Evolutionary conservation across 1,140 invertebrate genomes (phyloP).

Genomic region (Leptinotarsa undecemlineata): DNA sequence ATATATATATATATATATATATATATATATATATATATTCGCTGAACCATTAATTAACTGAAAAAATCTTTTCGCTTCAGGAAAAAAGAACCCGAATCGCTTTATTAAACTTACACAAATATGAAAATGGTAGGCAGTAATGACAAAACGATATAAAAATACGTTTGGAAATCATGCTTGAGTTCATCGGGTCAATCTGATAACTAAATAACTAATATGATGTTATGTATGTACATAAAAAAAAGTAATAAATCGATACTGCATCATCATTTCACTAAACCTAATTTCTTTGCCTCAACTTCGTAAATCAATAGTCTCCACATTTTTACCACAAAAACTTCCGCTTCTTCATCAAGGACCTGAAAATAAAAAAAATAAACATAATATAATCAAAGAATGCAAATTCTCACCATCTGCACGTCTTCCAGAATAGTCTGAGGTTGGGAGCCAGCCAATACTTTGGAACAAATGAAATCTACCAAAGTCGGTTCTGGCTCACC

Average conservation of each 20-base stretch:
- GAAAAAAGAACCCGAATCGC: too few species aligned
- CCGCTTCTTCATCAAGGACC: constrained; percentile 98
- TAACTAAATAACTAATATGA: not conserved
- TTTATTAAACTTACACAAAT: too few species aligned
- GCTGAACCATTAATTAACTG: too few species aligned
- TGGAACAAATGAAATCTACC: constrained; percentile 98
- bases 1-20: too few species aligned
- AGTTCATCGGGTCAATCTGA: not conserved
- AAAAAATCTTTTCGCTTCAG: too few species aligned
- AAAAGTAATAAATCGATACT: not conserved
- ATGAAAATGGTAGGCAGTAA: too few species aligned
- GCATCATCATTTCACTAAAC: constrained; percentile 69
- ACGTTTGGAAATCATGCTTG: not conserved
- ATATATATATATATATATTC: too few species aligned
- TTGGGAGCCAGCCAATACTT: constrained; percentile 89
- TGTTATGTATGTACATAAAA: constrained; percentile 5
- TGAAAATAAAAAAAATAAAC: constrained; percentile 60
- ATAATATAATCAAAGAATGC: not conserved
- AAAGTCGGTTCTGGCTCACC: constrained; percentile 98
- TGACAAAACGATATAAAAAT: constrained; percentile 11
- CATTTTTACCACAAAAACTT: constrained; percentile 99
- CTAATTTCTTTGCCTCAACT: constrained; percentile 96
- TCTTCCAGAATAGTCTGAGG: constrained; percentile 95
- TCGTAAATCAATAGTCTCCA: constrained; percentile 99
- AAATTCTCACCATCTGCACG: constrained; percentile 89